Base-by-base conservation (phyloP, 2,113 vertebrate genomes). In the Anarrhichthys ocellatus region DNA sequence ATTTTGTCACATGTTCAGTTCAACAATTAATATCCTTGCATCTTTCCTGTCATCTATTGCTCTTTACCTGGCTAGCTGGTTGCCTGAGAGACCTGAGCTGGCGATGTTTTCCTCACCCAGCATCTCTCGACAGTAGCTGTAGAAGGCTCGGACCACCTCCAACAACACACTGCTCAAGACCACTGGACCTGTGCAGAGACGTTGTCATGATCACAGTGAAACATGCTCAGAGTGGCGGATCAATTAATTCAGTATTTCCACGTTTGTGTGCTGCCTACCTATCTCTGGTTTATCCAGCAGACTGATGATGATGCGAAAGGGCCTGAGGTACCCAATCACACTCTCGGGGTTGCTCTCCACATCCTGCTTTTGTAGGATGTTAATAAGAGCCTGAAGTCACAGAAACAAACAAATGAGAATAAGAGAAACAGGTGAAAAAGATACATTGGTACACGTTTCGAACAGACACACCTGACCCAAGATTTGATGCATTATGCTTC, bases 271-370 rank as follows among this genome's bases (percentile, higher is more conserved):
- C 38, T 86, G 5, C 80, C 85, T 91, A 99, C 98, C 98, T 90
- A 99, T 98, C 79, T 99, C 98, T 0, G 97, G 95, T 91, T 99
- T 99, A 95, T 99, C 98, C 38, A 99, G 95, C 71, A 99, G 95
- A 86, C 97, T 98, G 83, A 97, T 86, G 0, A 99, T 95, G 88
- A 99, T 96, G 24, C 98, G 93, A 93, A 99, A 99, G 8, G 98
- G 98, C 94, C 96, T 95, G 90, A 99, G 95, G 75, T 97, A 97
- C 0, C 93, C 92, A 17, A 95, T 95, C 32, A 96, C 86, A 5
- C 95, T 97, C 46, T 99, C 97, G 0, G 84, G 48, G 10, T 97
- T 93, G 4, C 70, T 84, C 7, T 97, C 94, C 0, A 89, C 71
- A 73, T 95, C 92, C 58, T 97, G 96, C 91, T 97, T 97, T 81